A percentile compares a stretch with the other conserved stretches of the same genome.
These are phyloP conservation scores for Acholoe squamosa DNA, from an alignment of 2,888 invertebrate genomes.

Conservation along the genomic window DNA sequence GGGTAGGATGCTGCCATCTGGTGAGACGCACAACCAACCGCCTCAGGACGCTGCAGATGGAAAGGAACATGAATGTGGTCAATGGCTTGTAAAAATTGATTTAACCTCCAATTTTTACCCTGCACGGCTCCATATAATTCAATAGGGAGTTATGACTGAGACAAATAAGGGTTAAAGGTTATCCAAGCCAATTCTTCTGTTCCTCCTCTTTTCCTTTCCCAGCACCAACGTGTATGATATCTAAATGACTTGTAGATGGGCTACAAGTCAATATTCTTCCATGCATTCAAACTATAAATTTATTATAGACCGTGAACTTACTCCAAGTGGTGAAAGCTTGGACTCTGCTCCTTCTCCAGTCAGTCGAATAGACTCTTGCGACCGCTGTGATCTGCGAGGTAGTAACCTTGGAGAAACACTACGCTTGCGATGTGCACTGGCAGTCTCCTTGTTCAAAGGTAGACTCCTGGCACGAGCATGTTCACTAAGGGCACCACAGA, in stretches of 20 bases:
- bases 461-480: conserved; percentile 6
- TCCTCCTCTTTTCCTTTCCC: not conserved
- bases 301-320: not conserved
- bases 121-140: no score
- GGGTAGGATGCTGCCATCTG: conserved; percentile 60
- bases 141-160: no score
- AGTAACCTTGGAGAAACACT: conserved; percentile 32
- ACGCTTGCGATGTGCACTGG: not conserved
- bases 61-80: not conserved
- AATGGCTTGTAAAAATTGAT: no score
- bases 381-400: conserved; percentile 3
- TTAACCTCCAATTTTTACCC: no score
- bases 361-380: not conserved
- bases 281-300: not conserved
- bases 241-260: no score
- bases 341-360: conserved; percentile 36
- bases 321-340: not conserved
- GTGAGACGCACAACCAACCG: conserved; percentile 38
- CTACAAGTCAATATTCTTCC: not conserved
- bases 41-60: conserved; percentile 32
- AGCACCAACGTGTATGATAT: no score
- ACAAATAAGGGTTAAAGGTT: no score
- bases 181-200: no score
- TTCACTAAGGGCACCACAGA: not conserved
- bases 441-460: conserved; percentile 9